Conservation (phyloP, 2,113 vertebrate species). For the Recurvirostra avosetta region DNA sequence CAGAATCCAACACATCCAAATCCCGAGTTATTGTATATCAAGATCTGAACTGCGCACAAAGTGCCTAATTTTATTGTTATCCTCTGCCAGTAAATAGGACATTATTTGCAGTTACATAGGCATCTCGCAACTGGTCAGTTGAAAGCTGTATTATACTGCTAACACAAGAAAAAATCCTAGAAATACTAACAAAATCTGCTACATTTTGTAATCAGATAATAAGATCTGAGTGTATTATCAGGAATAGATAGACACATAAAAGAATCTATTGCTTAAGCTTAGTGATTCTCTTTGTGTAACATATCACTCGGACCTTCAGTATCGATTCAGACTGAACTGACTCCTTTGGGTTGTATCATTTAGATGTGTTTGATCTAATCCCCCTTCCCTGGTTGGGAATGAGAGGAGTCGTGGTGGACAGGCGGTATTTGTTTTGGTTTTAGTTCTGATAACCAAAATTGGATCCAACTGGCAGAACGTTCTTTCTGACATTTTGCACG, state of each 20-base stretch:
- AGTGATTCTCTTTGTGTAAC: neutral
- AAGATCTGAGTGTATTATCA: neutral
- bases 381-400: neutral
- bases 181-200: neutral
- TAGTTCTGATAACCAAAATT: neutral
- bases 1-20: neutral
- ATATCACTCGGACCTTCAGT: neutral
- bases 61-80: neutral
- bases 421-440: neutral
- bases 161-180: neutral
- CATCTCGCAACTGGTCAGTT: neutral
- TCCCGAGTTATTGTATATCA: neutral
- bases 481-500: neutral
- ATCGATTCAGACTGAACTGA: neutral
- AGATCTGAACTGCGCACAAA: neutral
- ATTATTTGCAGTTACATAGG: neutral
- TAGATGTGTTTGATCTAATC: neutral
- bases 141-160: neutral
- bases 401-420: neutral
- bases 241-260: neutral
- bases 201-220: neutral
- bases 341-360: neutral
- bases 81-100: neutral
- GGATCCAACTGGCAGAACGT: neutral
- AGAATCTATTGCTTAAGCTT: neutral